These are phyloP conservation scores for Emys orbicularis DNA, from an alignment of 2,797 vertebrate species.

Conservation along the genomic window DNA sequence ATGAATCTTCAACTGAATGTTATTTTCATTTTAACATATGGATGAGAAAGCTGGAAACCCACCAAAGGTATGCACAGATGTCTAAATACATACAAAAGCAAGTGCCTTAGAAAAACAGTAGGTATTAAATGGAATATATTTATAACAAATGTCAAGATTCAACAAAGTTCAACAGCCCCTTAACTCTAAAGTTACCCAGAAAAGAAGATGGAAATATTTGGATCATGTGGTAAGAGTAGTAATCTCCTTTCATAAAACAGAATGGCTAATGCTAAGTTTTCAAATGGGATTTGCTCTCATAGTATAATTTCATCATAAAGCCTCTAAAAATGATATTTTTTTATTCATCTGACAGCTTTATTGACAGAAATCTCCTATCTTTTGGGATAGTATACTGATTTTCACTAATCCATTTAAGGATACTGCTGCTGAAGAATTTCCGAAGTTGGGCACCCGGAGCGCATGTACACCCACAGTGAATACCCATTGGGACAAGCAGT, in stretches of 20 bases:
- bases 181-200: not conserved
- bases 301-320: not conserved
- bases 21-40: not conserved
- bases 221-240: not conserved
- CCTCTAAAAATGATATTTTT: not conserved
- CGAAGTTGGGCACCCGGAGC: not conserved
- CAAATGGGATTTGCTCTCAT: not conserved
- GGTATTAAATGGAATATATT: not conserved
- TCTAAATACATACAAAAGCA: not conserved
- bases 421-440: not conserved
- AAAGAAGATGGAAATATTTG: not conserved
- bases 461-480: not conserved
- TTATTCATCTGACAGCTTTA: not conserved
- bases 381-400: not conserved
- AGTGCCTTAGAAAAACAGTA: not conserved
- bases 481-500: not conserved
- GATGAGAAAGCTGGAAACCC: not conserved
- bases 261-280: not conserved
- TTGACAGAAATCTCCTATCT: not conserved
- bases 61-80: not conserved
- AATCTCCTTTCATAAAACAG: not conserved
- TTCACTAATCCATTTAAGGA: not conserved
- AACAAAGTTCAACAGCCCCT: not conserved
- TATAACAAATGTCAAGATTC: not conserved
- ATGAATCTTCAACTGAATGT: not conserved